A percentile compares a stretch with the other conserved stretches of the same genome.
Conservation (phyloP, 2,113 vertebrate genomes). For the Passer domesticus region DNA sequence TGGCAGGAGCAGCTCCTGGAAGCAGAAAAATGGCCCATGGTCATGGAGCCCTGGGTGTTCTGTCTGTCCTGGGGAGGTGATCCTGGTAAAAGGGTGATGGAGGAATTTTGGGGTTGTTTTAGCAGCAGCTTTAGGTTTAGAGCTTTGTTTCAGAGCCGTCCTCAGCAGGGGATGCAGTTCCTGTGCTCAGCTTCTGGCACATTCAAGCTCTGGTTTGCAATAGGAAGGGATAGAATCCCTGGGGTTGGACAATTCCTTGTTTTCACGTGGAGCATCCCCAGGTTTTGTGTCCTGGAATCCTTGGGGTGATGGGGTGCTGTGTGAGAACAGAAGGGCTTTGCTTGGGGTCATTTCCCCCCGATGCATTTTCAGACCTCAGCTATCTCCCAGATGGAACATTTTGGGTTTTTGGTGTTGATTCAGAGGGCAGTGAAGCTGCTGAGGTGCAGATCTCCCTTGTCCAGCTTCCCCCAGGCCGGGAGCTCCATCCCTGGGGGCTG, state of each 20-base stretch:
- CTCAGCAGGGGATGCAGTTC: not conserved
- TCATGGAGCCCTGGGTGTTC: fast-evolving
- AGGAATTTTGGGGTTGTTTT: not conserved
- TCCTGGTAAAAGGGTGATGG: not conserved
- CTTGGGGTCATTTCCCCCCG: not conserved
- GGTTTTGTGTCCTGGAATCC: not conserved
- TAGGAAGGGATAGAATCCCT: not conserved
- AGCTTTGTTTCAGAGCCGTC: not conserved
- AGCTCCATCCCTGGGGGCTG: not conserved
- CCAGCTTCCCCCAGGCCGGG: no score
- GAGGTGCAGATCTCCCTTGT: not conserved
- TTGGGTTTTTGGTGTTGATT: not conserved
- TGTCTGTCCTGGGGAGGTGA: not conserved
- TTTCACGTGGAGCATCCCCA: not conserved
- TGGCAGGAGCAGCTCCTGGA: not conserved
- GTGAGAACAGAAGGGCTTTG: not conserved
- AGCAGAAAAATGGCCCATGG: fast-evolving
- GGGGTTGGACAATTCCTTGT: not conserved
- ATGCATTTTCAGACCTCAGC: not conserved
- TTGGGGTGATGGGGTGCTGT: fast-evolving
- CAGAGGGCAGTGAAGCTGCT: not conserved
- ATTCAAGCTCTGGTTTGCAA: not conserved
- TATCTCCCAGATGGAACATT: not conserved
- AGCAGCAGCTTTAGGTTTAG: not conserved
- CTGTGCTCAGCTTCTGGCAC: not conserved